Percentiles rank a stretch among this genome's conserved stretches.
phyloP scores from a whole-genome alignment of 2,113 vertebrate species.

The Pelmatolapia mariae region DNA sequence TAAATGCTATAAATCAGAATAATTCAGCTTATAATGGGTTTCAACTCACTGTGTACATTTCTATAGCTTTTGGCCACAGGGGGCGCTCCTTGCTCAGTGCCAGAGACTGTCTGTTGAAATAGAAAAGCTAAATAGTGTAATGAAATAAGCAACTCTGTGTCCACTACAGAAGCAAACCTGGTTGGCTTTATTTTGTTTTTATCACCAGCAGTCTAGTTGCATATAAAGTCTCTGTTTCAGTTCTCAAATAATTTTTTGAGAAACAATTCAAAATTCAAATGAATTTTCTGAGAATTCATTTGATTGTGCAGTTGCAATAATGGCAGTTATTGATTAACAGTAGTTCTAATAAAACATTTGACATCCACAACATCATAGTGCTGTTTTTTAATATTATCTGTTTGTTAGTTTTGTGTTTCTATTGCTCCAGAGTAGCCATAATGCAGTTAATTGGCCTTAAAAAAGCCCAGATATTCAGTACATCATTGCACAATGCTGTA shows the following conservation, averaged over 20 bases:
- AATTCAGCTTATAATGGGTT: rapidly evolving
- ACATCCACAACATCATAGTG: not conserved
- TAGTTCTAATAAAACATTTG: not conserved
- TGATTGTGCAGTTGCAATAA: not conserved
- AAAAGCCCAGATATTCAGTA: not conserved
- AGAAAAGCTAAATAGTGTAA: not conserved
- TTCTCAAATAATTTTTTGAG: rapidly evolving
- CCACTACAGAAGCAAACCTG: not conserved
- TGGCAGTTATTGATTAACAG: not conserved
- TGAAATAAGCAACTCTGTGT: not conserved
- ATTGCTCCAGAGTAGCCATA: not conserved
- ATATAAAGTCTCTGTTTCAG: not conserved
- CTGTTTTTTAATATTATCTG: not conserved
- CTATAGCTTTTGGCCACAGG: not conserved
- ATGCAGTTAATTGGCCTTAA: not conserved
- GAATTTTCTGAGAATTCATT: not conserved
- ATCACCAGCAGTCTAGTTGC: not conserved
- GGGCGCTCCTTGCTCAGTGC: not conserved
- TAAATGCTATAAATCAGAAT: not conserved
- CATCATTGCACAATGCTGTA: not conserved
- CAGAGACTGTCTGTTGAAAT: not conserved
- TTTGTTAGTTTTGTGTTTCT: not conserved
- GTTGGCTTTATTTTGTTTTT: not conserved
- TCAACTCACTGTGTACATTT: not conserved
- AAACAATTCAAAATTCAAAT: not conserved